Evolutionary conservation across 2,113 vertebrate species (phyloP).

Genomic region (Alethe diademata): DNA sequence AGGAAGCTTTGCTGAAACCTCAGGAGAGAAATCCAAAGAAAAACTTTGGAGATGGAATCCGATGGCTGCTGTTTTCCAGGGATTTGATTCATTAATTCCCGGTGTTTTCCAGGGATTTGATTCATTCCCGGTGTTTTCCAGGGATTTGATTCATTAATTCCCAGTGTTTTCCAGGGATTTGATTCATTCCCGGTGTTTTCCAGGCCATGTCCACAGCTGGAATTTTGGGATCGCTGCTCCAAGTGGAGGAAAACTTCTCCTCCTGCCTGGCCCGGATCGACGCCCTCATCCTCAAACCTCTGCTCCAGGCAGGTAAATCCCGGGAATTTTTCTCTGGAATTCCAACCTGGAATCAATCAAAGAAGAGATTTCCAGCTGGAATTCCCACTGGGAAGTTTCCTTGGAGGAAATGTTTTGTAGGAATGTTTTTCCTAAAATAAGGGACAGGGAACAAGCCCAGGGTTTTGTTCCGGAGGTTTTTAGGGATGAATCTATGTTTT

Average conservation of each 20-base stretch:
- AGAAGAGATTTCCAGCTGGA: background rate
- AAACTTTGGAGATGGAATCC: background rate
- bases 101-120: background rate
- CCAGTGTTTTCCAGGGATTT: background rate
- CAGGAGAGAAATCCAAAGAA: no score
- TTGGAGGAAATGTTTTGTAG: background rate
- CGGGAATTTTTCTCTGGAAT: background rate
- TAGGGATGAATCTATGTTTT: background rate
- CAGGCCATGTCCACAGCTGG: background rate
- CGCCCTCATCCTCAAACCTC: background rate
- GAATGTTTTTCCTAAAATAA: fast-evolving
- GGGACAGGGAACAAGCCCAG: no score
- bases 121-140: background rate
- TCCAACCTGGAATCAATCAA: fast-evolving
- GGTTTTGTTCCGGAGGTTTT: background rate
- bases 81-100: background rate
- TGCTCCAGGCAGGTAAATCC: background rate
- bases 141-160: background rate
- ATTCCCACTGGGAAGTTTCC: background rate
- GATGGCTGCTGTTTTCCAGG: fast-evolving
- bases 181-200: background rate
- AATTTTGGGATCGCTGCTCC: background rate
- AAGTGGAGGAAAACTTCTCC: background rate
- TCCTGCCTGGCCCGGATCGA: background rate
- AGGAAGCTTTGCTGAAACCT: background rate